Base-by-base conservation (phyloP, 1,140 invertebrate genomes). In the Neuroterus valhalla region DNA sequence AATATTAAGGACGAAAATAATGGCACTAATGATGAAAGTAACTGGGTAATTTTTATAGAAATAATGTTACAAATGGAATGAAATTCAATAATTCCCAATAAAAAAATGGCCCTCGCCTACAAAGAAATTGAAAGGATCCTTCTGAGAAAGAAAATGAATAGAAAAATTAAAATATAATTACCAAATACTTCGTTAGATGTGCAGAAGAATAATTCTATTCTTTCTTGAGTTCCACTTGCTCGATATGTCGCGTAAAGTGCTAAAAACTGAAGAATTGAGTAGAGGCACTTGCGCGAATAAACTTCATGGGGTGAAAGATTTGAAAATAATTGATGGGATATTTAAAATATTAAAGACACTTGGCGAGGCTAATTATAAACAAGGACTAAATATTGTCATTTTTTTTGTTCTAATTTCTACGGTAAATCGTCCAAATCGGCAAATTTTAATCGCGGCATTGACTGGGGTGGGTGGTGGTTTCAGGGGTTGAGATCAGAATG, bases 401-500 rank as follows among this genome's bases (percentile, higher is more conserved):
- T 70, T 77, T 48, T 11, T 70, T 77, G 44, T 11, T 55, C 75
- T 77, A 75, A 43, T 68, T 67, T 66, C 75, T 78, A 79, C 72
- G 67, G 48, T 71, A 72, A 80, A 75, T 66, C 45, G 67, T 70
- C 69, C 46, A 74, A 78, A 44, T 44, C 15, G 21, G 73, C 62
- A 76, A 81, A 62, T 81, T 78, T 81, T 78, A 78, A 81, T 75
- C 81, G 81, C 79, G 81, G 71, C 79, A 82, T 82, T 78, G 72
- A 82, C 68, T 80, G 46, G 74, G 78, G 74, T 79, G 79, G 79
- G 52, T 81, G 79, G 77, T 82, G 79, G 55, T 76, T 82, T 79
- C 80, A 81, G 81, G 81, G 79, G 75, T 82, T 74, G 68, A 79
- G 81, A 82, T 81, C 77, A 76, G 74, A 82, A 81, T 82, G 81